phyloP scores from a whole-genome alignment of 1,140 invertebrate genomes.

The Drosophila rhopaloa region DNA sequence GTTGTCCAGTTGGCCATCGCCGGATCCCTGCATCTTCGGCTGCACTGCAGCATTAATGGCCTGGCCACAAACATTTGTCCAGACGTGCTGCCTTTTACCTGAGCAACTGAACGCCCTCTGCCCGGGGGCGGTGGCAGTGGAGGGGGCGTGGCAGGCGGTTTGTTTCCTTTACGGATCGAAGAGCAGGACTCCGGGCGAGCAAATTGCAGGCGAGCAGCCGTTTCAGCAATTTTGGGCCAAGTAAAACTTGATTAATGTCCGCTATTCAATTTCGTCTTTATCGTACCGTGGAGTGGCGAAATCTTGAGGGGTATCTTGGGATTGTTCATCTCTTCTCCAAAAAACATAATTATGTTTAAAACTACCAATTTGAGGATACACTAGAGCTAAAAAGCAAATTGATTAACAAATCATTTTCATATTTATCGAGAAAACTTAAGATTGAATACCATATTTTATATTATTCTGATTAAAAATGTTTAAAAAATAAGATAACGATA shows the following conservation, averaged over 20 bases:
- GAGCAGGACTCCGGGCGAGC: constrained; percentile 22
- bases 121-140: not conserved
- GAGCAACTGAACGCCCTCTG: not conserved
- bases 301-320: not conserved
- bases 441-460: too few relatives aligned
- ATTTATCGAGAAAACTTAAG: too few relatives aligned
- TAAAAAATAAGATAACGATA: too few relatives aligned
- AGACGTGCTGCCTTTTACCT: constrained; percentile 20
- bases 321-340: too few relatives aligned
- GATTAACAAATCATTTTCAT: too few relatives aligned
- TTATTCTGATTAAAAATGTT: too few relatives aligned
- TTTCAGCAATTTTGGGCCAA: constrained; percentile 23
- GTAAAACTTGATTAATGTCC: constrained; percentile 59
- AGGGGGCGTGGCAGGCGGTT: constrained; percentile 4
- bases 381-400: too few relatives aligned
- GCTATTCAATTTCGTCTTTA: constrained; percentile 40
- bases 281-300: not conserved
- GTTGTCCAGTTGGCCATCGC: constrained; percentile 16
- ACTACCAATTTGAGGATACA: too few relatives aligned
- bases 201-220: constrained; percentile 14
- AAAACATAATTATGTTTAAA: too few relatives aligned
- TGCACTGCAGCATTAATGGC: constrained; percentile 58
- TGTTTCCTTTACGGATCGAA: constrained; percentile 21
- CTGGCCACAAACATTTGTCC: constrained; percentile 47
- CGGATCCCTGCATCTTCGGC: not conserved